These are phyloP conservation scores for Stegophylla sp. DNA, from an alignment of 2,888 invertebrate genomes.

Conservation along the genomic window DNA sequence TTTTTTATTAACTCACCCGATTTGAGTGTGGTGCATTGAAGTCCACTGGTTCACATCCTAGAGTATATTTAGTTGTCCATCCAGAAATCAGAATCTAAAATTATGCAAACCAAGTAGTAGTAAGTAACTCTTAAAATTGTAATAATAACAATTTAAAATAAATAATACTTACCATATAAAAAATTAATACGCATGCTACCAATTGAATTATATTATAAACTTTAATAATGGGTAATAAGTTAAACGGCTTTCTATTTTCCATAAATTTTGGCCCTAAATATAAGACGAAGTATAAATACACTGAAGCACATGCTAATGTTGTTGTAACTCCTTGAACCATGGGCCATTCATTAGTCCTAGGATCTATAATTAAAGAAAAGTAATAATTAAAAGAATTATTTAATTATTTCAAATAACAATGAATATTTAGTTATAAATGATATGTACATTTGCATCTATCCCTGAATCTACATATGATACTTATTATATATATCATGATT, in stretches of 20 bases:
- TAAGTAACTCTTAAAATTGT: not conserved
- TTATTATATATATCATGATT: too few species aligned
- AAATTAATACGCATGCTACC: constrained; percentile 34
- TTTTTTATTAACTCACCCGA: constrained; percentile 66
- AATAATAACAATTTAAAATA: constrained; percentile 61
- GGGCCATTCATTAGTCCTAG: constrained; percentile 71
- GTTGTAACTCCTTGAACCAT: constrained; percentile 73
- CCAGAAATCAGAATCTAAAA: constrained; percentile 71
- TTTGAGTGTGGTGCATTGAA: constrained; percentile 69
- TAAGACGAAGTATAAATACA: constrained; percentile 70
- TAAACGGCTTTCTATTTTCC: constrained; percentile 73
- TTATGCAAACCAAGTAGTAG: not conserved
- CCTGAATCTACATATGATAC: too few species aligned
- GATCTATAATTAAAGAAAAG: constrained; percentile 66
- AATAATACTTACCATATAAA: constrained; percentile 50
- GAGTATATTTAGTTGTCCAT: constrained; percentile 71
- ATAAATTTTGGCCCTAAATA: constrained; percentile 73
- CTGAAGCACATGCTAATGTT: constrained; percentile 66
- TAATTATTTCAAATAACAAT: too few species aligned
- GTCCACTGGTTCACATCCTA: constrained; percentile 76
- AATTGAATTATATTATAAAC: constrained; percentile 67
- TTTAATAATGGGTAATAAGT: constrained; percentile 73
- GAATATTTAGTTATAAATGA: too few species aligned
- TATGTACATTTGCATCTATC: too few species aligned
- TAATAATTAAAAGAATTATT: not conserved